Conservation (phyloP, 1,140 invertebrate genomes). For the Seison nebaliae region DNA sequence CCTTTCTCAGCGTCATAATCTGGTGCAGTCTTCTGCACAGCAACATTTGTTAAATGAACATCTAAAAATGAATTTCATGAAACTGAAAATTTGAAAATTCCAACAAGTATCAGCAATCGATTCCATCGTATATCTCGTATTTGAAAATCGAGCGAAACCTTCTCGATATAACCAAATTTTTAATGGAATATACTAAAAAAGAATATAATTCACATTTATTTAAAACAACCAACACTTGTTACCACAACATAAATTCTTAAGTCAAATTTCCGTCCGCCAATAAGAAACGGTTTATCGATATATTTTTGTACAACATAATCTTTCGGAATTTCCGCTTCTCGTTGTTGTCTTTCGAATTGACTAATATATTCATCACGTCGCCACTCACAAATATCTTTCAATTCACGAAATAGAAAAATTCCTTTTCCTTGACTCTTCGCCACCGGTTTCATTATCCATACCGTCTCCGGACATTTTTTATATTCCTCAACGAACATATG, state of each 20-base stretch:
- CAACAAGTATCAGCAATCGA: slow-evolving; percentile 30
- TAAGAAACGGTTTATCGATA: slow-evolving; percentile 27
- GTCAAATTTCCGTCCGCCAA: slow-evolving; percentile 28
- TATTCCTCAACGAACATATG: slow-evolving; percentile 34
- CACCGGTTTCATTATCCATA: slow-evolving; percentile 34
- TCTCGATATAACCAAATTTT: slow-evolving; percentile 31
- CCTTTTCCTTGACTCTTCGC: slow-evolving; percentile 31
- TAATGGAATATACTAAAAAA: slow-evolving; percentile 26
- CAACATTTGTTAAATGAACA: slow-evolving; percentile 33
- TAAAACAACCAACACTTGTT: slow-evolving; percentile 15
- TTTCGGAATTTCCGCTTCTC: slow-evolving; percentile 19
- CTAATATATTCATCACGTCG: slow-evolving; percentile 22
- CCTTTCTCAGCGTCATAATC: slow-evolving; percentile 33
- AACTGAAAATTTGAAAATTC: slow-evolving; percentile 8
- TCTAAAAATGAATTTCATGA: slow-evolving; percentile 17
- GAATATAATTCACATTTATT: slow-evolving; percentile 1
- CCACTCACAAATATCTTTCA: slow-evolving; percentile 34
- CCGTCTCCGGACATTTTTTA: slow-evolving; percentile 27
- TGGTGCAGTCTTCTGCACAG: slow-evolving; percentile 31
- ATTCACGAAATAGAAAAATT: slow-evolving; percentile 30
- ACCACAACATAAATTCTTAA: slow-evolving; percentile 27
- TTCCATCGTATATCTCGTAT: slow-evolving; percentile 28
- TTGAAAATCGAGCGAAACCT: slow-evolving; percentile 32
- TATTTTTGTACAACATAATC: slow-evolving; percentile 28
- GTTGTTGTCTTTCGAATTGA: slow-evolving; percentile 15